These are phyloP conservation scores for Crypturellus undulatus DNA, from an alignment of 2,113 vertebrate genomes.

Conservation along the genomic window DNA sequence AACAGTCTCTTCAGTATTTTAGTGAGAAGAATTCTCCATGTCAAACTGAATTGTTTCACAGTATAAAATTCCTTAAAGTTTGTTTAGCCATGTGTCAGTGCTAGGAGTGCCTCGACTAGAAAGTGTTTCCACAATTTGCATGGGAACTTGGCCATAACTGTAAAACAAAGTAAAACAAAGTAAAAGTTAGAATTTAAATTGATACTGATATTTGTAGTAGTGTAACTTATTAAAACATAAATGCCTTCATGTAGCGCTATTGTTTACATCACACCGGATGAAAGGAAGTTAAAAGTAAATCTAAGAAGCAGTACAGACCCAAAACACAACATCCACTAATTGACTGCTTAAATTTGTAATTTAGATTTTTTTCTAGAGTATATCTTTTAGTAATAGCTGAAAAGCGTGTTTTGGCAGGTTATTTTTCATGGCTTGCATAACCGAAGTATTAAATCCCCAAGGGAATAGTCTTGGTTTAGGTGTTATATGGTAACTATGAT, in stretches of 20 bases:
- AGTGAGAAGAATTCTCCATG: neutral
- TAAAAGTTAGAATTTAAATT: neutral
- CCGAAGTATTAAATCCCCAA: neutral
- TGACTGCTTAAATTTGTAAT: neutral
- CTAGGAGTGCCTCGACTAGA: neutral
- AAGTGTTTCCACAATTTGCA: neutral
- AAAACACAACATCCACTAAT: neutral
- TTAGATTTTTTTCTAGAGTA: neutral
- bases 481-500: neutral
- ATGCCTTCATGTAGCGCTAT: neutral
- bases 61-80: neutral
- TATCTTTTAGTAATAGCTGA: neutral
- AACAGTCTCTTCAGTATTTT: neutral
- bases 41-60: neutral
- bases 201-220: neutral
- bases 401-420: neutral
- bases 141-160: neutral
- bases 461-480: neutral
- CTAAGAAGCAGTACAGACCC: neutral
- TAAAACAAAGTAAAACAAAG: neutral
- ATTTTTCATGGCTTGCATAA: neutral
- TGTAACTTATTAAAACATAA: neutral
- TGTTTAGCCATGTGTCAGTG: neutral
- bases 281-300: neutral
- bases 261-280: neutral